Base-by-base conservation (phyloP, 2,888 invertebrate species). In the Heliconius aoede region DNA sequence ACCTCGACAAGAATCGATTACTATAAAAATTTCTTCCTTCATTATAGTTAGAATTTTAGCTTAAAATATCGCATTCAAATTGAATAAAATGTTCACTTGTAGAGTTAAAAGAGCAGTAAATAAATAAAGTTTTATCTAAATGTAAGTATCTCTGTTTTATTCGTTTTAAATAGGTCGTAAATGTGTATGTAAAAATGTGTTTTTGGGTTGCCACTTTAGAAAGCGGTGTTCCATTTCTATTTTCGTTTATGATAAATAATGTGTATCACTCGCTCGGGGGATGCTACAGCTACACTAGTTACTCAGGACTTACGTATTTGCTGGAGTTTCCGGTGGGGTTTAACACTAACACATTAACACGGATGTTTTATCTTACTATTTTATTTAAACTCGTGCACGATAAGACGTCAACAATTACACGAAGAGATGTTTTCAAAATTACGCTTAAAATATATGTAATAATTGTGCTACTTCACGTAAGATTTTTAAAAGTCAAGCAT, bases 291-390 rank as follows among this genome's bases (percentile, higher is more conserved):
- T 28, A 60, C 64, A 51, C 40, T 73, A 71, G 58, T 78, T 76
- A 78, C 64, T 78, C 69, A 76, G 46, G 64, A 28, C 68, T 71
- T 51, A 73, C 28, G 65, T 58, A 74, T 78, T 78, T 74, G 28
- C 71, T 65, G 62, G 58, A 62, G 65, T 74, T 76, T 79, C 75
- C 79, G 79, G 64, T 71, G 71, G 51, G 24, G 11, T 46, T 77
- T 75, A n/a, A n/a, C n/a, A n/a, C n/a, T n/a, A n/a, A n/a, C n/a
- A n/a, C n/a, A n/a, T 24, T 26, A 26, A 30, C 24, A 46, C 71
- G 60, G 77, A 79, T 75, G 75, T 79, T 79, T 77, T 65, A 46
- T 40, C 32, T 55, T 11, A 36, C 4, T 11, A 82, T 81, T 82
- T 74, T 62, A 51, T 72, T 55, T 68, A 51, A 51, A 51, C 28